A percentile compares a stretch with the other conserved stretches of the same genome.
Conservation (phyloP, 2,113 vertebrate genomes). For the Prunella himalayana region DNA sequence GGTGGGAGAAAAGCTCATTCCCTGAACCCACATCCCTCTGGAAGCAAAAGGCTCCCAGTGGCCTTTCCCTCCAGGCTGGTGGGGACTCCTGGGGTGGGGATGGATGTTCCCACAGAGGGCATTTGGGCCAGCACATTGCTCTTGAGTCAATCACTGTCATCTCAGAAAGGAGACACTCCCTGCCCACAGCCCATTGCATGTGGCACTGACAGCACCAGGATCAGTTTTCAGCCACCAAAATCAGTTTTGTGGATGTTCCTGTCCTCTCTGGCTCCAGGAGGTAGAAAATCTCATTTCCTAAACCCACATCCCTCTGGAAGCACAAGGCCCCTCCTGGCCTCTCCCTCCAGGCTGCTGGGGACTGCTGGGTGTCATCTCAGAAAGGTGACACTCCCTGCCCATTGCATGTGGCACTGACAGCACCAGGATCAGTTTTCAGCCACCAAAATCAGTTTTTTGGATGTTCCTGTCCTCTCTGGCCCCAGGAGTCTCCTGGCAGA, state of each 20-base stretch:
- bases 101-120: neutral
- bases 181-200: fast-evolving
- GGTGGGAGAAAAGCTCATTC: neutral
- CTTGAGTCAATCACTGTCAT: fast-evolving
- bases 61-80: fast-evolving
- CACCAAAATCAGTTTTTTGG: neutral
- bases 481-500: neutral
- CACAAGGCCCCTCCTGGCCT: neutral
- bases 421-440: neutral
- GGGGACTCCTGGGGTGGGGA: neutral
- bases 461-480: neutral
- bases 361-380: fast-evolving
- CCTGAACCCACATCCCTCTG: neutral
- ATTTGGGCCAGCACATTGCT: fast-evolving
- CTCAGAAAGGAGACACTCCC: neutral
- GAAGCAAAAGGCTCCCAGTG: neutral
- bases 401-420: too few relatives aligned
- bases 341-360: neutral
- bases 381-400: neutral
- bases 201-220: neutral
- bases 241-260: neutral
- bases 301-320: neutral
- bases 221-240: neutral
- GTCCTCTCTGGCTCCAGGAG: neutral
- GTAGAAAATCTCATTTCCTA: neutral